phyloP scores from a whole-genome alignment of 2,797 vertebrate genomes.

The Semotilus atromaculatus region DNA sequence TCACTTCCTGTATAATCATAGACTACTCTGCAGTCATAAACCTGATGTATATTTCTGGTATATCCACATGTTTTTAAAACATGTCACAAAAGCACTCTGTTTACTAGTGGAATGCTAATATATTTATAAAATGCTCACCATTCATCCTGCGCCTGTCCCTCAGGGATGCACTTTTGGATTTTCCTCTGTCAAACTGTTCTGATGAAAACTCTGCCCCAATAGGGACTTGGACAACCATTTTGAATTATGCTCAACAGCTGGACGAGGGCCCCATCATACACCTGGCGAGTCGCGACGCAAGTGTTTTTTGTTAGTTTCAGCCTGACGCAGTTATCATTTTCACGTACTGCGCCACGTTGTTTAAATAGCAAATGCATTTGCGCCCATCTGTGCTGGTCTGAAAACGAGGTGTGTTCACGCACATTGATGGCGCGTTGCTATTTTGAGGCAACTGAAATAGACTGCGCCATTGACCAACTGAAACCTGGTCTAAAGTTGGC shows the following conservation, averaged over 20 bases:
- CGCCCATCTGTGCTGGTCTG: too few species aligned
- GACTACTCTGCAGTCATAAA: neutral
- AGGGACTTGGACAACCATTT: neutral
- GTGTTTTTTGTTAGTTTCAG: too few species aligned
- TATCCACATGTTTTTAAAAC: slow-evolving; percentile 18
- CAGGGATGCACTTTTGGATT: neutral
- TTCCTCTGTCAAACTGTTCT: slow-evolving; percentile 36
- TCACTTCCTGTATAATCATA: slow-evolving; percentile 17
- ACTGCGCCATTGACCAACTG: too few species aligned
- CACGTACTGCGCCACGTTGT: too few species aligned
- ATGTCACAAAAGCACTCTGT: slow-evolving; percentile 17
- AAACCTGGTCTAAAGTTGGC: too few species aligned
- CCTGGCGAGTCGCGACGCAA: too few species aligned
- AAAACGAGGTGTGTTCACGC: too few species aligned
- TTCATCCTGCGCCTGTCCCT: neutral
- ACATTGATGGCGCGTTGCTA: too few species aligned
- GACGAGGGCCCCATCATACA: neutral
- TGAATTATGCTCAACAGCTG: slow-evolving; percentile 26
- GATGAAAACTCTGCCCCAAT: neutral
- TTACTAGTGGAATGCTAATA: slow-evolving; percentile 12
- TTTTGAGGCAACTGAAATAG: too few species aligned
- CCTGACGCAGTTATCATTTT: too few species aligned
- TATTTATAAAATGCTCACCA: neutral
- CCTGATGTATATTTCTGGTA: neutral
- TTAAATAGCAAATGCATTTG: too few species aligned